These are phyloP conservation scores for Scaptomyza hsui DNA, from an alignment of 1,140 invertebrate genomes.

Conservation along the genomic window DNA sequence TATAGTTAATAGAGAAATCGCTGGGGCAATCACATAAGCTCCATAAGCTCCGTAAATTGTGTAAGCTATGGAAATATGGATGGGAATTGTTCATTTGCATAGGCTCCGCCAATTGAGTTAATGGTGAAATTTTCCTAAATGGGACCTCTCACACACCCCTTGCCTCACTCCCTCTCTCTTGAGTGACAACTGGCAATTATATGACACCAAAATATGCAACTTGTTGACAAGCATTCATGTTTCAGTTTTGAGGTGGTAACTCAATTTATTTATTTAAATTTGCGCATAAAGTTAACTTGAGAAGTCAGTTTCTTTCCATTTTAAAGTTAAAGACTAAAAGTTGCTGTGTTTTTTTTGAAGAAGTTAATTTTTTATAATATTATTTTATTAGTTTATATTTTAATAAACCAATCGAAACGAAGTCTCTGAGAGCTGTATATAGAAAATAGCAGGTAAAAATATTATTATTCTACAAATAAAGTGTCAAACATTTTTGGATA, in stretches of 20 bases:
- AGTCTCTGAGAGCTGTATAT: too few relatives aligned
- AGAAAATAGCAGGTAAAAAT: too few relatives aligned
- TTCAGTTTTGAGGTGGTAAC: constrained; percentile 68
- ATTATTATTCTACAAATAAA: too few relatives aligned
- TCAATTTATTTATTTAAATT: constrained; percentile 83
- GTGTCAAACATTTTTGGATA: too few relatives aligned
- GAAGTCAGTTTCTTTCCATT: not conserved
- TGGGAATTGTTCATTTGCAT: constrained; percentile 66
- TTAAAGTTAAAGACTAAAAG: not conserved
- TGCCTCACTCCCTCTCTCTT: not conserved
- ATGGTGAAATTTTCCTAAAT: constrained; percentile 69
- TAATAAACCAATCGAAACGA: too few relatives aligned
- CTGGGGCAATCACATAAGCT: constrained; percentile 47
- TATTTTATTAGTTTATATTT: too few relatives aligned
- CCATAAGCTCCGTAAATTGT: constrained; percentile 12
- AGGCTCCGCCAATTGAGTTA: constrained; percentile 67
- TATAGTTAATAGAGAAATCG: constrained; percentile 82
- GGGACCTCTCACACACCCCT: constrained; percentile 8
- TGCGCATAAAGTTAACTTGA: constrained; percentile 7
- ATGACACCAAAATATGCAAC: constrained; percentile 62
- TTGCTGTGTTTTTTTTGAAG: not conserved
- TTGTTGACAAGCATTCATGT: constrained; percentile 70
- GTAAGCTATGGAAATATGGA: constrained; percentile 41
- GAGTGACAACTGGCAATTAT: constrained; percentile 39
- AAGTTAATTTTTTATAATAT: too few relatives aligned